phyloP scores from a whole-genome alignment of 2,888 invertebrate species.

The Campaea margaritaria region DNA sequence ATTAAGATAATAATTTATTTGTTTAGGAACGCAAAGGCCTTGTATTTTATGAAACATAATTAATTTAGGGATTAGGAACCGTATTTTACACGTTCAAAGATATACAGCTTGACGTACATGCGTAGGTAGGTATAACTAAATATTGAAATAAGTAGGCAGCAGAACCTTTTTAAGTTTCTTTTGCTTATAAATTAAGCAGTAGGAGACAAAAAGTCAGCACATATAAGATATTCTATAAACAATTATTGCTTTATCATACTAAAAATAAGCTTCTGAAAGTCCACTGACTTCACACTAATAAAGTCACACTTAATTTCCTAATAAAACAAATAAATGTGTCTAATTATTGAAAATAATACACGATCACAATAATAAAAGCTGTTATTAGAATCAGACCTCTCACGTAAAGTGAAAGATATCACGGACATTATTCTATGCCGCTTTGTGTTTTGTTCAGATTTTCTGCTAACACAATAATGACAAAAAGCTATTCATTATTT shows the following conservation, averaged over 20 bases:
- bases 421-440: not conserved
- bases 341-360: no score
- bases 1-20: slow-evolving; percentile 44
- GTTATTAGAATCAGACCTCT: not conserved
- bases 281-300: no score
- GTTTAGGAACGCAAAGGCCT: slow-evolving; percentile 36
- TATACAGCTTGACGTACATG: slow-evolving; percentile 11
- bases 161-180: no score
- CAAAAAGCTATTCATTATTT: slow-evolving; percentile 3
- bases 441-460: not conserved
- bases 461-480: not conserved
- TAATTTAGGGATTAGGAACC: slow-evolving; percentile 35
- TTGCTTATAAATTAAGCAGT: no score
- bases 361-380: no score
- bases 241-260: no score
- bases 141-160: no score
- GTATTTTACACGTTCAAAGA: slow-evolving; percentile 29
- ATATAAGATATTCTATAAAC: no score
- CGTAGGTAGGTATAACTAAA: not conserved
- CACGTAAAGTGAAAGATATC: not conserved
- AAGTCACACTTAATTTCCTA: no score
- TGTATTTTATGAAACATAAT: slow-evolving; percentile 38
- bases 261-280: no score
- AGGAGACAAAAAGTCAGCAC: no score
- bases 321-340: no score